Base-by-base conservation (phyloP, 2,113 vertebrate species). In the Struthidea cinerea region DNA sequence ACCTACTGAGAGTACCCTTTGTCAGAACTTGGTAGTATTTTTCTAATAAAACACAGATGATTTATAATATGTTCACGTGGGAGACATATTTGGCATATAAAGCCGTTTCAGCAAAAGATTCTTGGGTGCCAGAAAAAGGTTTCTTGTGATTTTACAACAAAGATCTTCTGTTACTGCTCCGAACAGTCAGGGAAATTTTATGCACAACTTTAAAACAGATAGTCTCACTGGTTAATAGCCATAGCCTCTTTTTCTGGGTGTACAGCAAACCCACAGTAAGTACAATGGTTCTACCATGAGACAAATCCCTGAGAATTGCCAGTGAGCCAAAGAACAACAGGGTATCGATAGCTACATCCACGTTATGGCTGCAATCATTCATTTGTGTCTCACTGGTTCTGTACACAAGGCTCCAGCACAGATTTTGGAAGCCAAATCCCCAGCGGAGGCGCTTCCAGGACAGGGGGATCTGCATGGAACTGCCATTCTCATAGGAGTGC, bases 21-120 rank as follows among this genome's bases (percentile, higher is more conserved):
- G 68, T 97, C 95, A 96, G 87, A 89, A 68, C 32, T 91, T 70
- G 59, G 84, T 92, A 87, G 87, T 76, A 53, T 23, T 87, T 94
- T 94, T 64, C 75, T 91, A 97, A 96, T 97, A 95, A 97, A 97
- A 95, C 69, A 73, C 26, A 53, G 68, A 77, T 96, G 96, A 97
- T 97, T 97, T 97, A 96, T 93, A 88, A 44, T 77, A 91, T 67
- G 67, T 50, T 57, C 89, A 94, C 89, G 94, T 68, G 71, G 42
- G 77, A 96, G 44, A 84, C 10, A 83, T 53, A 89, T 86, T 94
- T 84, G 63, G 89, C 78, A 55, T 75, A 84, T 69, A 96, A 97
- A 88, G 50, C 63, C 81, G 61, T 79, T 84, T 52, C 57, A 90
- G 86, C 50, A 50, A 53, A 95, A 91, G 37, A 77, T 86, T 94